A percentile compares a stretch with the other conserved stretches of the same genome.
Conservation (phyloP, 2,888 invertebrate genomes). For the Apoda limacodes region DNA sequence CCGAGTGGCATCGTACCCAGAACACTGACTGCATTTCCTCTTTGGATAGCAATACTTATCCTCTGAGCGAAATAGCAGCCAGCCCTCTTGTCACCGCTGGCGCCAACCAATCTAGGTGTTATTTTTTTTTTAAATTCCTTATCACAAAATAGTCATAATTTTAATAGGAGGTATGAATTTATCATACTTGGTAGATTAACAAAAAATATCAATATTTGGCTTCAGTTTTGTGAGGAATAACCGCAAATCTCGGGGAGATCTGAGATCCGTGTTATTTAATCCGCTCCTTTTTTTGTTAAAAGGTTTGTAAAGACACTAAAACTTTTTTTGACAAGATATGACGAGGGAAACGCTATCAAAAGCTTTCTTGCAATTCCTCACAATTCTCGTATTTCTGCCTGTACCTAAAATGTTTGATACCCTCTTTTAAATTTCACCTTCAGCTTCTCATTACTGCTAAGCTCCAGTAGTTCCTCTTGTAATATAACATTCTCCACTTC, state of each 20-base stretch:
- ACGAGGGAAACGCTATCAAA: not conserved
- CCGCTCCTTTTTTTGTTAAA: not conserved
- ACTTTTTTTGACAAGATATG: not conserved
- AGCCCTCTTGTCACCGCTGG: too few species aligned
- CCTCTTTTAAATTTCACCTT: slow-evolving; percentile 13
- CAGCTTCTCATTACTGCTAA: slow-evolving; percentile 11
- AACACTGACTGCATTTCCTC: too few species aligned
- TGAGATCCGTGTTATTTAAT: not conserved
- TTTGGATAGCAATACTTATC: too few species aligned
- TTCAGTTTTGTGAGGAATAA: not conserved
- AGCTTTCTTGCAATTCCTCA: not conserved
- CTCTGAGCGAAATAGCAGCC: too few species aligned
- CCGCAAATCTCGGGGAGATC: not conserved
- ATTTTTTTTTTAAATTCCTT: too few species aligned
- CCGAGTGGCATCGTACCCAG: too few species aligned
- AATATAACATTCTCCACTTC: slow-evolving; percentile 13
- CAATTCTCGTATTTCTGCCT: slow-evolving; percentile 2
- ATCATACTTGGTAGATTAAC: not conserved
- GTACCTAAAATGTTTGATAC: slow-evolving; percentile 13
- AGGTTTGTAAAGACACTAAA: not conserved
- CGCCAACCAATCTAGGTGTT: too few species aligned
- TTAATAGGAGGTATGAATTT: not conserved
- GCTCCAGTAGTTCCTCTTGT: slow-evolving; percentile 11
- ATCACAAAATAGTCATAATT: not conserved
- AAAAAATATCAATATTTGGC: not conserved